Base-by-base conservation (phyloP, 2,113 vertebrate species). In the Capra hircus region DNA sequence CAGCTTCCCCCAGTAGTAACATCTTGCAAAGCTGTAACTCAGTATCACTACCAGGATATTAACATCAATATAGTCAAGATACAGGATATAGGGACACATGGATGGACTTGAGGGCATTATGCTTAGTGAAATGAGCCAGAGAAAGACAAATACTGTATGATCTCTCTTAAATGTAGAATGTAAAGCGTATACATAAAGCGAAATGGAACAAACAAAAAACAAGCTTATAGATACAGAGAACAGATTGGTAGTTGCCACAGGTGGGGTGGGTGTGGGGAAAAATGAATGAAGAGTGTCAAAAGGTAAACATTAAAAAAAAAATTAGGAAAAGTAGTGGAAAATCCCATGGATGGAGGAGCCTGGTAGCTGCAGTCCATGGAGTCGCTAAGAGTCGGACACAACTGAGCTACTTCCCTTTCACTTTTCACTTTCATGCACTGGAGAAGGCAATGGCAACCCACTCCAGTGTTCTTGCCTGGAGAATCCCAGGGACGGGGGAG, bases 61-160 rank as follows among this genome's bases (percentile, higher is more conserved):
- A 53, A 67, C 23, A 25, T 28, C 2, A 28, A n/a, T 60, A 12
- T 0, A 16, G 50, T 30, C 82, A 64, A 50, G 90, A n/a, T 2
- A 57, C 10, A 21, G 33, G 83, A 33, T 15, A 50, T 53, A n/a
- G 15, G 25, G 71, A 50, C 19, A 57, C 14, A 36, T 25, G 50
- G 10, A 52, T 13, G 80, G 81, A 36, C 81, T n/a, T 2, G 50
- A 83, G 50, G 17, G 50, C 33, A 15, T 36, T 36, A 83, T 27
- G 52, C 81, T 55, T n/a, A 83, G 50, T 83, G 81, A 83, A 25
- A 36, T 83, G 25, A n/a, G 50, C n/a, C 81, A 83, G 80, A 52
- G 48, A 52, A 82, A 82, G 6, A 55, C 50, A 55, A 36, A 53
- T 36, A 36, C 33, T 83, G 33, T 9, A 9, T 55, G 50, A 36